These are phyloP conservation scores for Aplidium turbinatum DNA, from an alignment of 23 tunicate species.

Conservation along the genomic window DNA sequence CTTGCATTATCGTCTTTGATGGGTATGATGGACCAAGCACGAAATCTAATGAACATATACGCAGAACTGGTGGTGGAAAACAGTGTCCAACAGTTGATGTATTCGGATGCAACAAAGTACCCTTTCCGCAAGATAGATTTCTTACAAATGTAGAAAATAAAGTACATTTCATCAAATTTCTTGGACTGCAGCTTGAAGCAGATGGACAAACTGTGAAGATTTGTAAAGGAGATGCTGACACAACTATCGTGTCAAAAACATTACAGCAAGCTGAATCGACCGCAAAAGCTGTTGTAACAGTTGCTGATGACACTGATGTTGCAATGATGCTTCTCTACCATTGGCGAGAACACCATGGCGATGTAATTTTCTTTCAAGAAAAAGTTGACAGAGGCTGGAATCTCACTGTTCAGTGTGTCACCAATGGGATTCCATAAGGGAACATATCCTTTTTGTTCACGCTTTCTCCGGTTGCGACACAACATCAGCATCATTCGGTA, in stretches of 20 bases:
- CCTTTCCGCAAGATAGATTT: background rate
- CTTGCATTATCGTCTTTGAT: background rate
- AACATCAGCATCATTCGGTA: slow-evolving; percentile 10
- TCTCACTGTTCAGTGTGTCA: no score
- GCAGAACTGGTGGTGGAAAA: background rate
- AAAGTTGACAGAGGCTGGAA: background rate
- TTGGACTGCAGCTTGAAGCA: background rate
- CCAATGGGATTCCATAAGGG: background rate
- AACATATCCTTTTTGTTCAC: slow-evolving; percentile 8
- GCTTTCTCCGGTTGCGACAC: slow-evolving; percentile 28
- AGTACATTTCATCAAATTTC: background rate
- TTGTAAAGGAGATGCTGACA: slow-evolving; percentile 22
- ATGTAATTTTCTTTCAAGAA: background rate
- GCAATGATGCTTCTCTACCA: slow-evolving; percentile 18
- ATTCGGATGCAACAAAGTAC: background rate
- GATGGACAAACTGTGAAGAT: background rate
- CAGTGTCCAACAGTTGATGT: slow-evolving; percentile 1
- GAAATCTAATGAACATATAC: slow-evolving; percentile 3
- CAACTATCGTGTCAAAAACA: background rate
- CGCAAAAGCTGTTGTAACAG: slow-evolving; percentile 3
- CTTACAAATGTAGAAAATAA: background rate
- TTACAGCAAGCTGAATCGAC: background rate
- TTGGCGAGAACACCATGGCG: slow-evolving; percentile 6
- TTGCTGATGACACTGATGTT: slow-evolving; percentile 15
- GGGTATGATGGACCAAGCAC: background rate